Base-by-base conservation (phyloP, 2,888 invertebrate genomes). In the Sesia bembeciformis region DNA sequence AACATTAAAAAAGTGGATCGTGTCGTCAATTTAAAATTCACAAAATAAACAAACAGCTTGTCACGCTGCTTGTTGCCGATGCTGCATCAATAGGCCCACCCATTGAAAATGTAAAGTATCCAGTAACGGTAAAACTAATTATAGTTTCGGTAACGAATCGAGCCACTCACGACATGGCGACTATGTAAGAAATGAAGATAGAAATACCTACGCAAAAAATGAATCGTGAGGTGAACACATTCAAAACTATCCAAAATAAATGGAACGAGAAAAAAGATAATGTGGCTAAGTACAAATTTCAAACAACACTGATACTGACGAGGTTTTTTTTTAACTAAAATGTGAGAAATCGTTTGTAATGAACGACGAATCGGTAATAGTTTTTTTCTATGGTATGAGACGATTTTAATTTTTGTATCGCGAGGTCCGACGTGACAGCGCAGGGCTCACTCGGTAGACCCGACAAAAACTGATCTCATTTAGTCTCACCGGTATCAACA, bases 61-160 rank as follows among this genome's bases (percentile, higher is more conserved):
- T 82, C 81, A 81, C 78, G 79, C 71, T 72, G 65, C 62, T 66
- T 68, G 63, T 74, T 78, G 74, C 69, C 64, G 65, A 62, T 60
- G 65, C 62, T 53, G 66, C 61, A 62, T 66, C 74, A 72, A 73
- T 70, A 70, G 71, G 67, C 68, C 69, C 72, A 74, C 70, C 76
- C 71, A 78, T 78, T 74, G 72, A 77, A 81, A 78, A 78, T 78
- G 71, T 81, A 77, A 81, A 74, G 70, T 72, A 72, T 70, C 72
- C 63, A 68, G 65, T 78, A 85, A 84, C 84, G 79, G 86, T 83
- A 85, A 78, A 84, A 72, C 74, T 84, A 85, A 86, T 85, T 84
- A 84, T 76, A 77, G 73, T 72, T 75, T 77, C 73, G 74, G 79
- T 80, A 81, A 78, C 81, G 78, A 84, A 83, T 84, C 71, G 78